Evolutionary conservation across 2,113 vertebrate species (phyloP), one percentile per base, ranked within the genome.

Genomic region (Emydura subglobosa): DNA sequence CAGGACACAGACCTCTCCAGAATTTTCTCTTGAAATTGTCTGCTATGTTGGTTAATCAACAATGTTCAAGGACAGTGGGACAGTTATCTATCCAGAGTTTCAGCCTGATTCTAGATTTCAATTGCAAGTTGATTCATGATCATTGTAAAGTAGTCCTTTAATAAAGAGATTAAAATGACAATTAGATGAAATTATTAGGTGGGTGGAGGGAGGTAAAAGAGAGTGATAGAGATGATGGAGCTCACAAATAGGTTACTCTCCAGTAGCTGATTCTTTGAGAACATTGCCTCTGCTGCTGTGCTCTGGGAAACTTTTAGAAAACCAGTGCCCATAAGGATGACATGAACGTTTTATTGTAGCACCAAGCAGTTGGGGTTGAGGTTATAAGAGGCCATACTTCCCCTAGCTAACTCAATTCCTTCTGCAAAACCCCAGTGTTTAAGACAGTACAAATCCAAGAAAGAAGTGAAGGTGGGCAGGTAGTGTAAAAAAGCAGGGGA

Each of bases 381-480:
- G 88, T 78, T 68, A 81, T n/a, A 81, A 83, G 80, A 89, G 65
- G 61, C 49, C 16, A 54, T 79, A 92, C 65, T 90, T 65, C 53
- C 78, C 50, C 78, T 22, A 84, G 24, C 34, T 53, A 0, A 51
- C 55, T 51, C 14, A 42, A 68, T 61, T 86, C 50, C 59, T 84
- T n/a, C 85, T 81, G 86, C 82, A 87, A 91, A 83, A 82, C 31
- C 19, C 42, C 5, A 89, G 49, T 90, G 92, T 91, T 92, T 83
- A 80, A 80, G 88, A 83, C 34, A 88, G 72, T 86, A 86, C 86
- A 91, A 65, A 49, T 79, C 42, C 83, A 53, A 68, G 49, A 76
- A 74, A 92, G 65, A 79, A 81, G 68, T 12, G 12, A 2, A 57
- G 29, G 51, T 53, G 6, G n/a, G 24, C 22, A 54, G 51, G 12